These are phyloP conservation scores for Limnodromus scolopaceus DNA, from an alignment of 2,797 vertebrate species.

Conservation along the genomic window DNA sequence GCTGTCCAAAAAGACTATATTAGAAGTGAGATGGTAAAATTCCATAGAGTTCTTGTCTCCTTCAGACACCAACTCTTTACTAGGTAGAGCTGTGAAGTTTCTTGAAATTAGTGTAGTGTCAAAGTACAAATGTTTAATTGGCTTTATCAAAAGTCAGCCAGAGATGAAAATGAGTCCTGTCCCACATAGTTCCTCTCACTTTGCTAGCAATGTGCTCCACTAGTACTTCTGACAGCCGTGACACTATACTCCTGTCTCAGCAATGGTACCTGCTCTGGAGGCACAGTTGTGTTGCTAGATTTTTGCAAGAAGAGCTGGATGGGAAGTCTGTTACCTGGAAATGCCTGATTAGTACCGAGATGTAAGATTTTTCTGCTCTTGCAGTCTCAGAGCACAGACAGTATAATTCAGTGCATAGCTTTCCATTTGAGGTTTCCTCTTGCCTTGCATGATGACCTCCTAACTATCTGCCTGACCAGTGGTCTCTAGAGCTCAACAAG, in stretches of 20 bases:
- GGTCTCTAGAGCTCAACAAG: not conserved
- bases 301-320: not conserved
- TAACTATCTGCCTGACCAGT: not conserved
- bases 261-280: fast-evolving
- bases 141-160: fast-evolving
- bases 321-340: not conserved
- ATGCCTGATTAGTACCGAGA: not conserved
- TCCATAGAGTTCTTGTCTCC: not conserved
- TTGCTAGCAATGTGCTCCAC: not conserved
- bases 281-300: not conserved
- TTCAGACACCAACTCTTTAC: not conserved
- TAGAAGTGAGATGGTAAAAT: not conserved
- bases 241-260: not conserved
- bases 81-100: not conserved
- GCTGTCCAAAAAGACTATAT: too few relatives aligned
- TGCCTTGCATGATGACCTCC: not conserved
- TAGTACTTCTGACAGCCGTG: fast-evolving
- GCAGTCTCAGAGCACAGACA: not conserved
- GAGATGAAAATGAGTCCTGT: too few relatives aligned
- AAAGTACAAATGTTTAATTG: not conserved
- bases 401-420: not conserved
- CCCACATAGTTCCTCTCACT: fast-evolving
- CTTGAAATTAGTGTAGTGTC: not conserved
- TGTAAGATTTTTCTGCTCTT: not conserved
- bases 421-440: not conserved